Evolutionary conservation across 2,113 vertebrate genomes (phyloP).

Genomic region (Sporophila hypoxantha): DNA sequence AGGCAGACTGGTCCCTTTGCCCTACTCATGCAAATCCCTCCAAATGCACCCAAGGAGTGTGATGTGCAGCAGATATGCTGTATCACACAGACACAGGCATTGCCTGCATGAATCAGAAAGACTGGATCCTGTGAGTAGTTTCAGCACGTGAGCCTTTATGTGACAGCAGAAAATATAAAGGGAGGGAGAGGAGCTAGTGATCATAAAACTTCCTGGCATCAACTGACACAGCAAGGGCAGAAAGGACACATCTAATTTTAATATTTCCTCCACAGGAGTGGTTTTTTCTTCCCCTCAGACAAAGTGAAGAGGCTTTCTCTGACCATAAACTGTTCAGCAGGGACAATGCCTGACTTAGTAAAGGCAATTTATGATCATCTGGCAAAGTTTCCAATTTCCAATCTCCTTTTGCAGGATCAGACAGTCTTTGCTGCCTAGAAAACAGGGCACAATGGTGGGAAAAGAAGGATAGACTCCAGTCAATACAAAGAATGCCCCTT

Average conservation of each 20-base stretch:
- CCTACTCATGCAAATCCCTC: not conserved
- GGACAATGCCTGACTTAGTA: not conserved
- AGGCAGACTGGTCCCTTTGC: not conserved
- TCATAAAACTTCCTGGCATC: constrained; percentile 23
- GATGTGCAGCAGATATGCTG: constrained; percentile 21
- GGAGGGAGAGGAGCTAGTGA: not conserved
- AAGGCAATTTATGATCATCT: not conserved
- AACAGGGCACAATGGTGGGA: not conserved
- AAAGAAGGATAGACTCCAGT: not conserved
- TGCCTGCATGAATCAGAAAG: not conserved
- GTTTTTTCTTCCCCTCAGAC: not conserved
- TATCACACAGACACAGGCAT: constrained; percentile 11
- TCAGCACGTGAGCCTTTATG: not conserved
- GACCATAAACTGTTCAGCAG: not conserved
- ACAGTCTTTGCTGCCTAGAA: not conserved
- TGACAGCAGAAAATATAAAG: constrained; percentile 16
- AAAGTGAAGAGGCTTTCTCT: not conserved
- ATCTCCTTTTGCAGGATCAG: not conserved
- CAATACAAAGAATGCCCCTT: not conserved
- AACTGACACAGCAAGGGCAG: not conserved
- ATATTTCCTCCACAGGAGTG: not conserved
- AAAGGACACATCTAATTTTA: not conserved
- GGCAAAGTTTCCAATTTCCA: not conserved
- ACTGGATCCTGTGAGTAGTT: constrained; percentile 11
- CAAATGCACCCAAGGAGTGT: not conserved